phyloP scores from a whole-genome alignment of 1,140 invertebrate species.

The Cryptotermes secundus region DNA sequence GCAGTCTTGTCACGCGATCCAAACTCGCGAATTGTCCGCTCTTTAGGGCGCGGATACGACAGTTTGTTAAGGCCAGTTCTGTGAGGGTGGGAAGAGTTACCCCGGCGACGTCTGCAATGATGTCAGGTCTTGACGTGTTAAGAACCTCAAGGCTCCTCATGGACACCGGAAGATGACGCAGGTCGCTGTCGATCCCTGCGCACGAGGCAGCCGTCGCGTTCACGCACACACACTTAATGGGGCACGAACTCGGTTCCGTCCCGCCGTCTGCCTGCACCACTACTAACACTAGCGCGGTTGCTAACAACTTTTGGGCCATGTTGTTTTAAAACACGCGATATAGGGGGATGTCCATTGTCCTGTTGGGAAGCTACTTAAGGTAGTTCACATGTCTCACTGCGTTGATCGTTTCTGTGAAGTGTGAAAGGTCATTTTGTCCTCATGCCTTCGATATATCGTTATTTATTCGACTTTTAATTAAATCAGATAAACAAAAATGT shows the following conservation, averaged over 20 bases:
- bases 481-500: background rate
- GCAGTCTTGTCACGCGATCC: constrained; percentile 51
- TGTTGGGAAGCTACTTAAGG: background rate
- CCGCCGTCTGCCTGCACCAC: background rate
- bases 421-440: background rate
- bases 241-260: background rate
- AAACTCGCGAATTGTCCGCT: constrained; percentile 52
- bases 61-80: constrained; percentile 44
- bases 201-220: background rate
- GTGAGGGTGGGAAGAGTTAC: constrained; percentile 38
- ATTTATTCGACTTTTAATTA: background rate
- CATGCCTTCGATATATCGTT: background rate
- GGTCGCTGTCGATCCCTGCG: background rate
- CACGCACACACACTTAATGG: background rate
- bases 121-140: background rate
- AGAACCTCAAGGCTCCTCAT: background rate
- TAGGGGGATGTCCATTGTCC: background rate
- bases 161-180: background rate
- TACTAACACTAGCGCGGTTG: background rate
- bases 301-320: background rate
- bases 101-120: constrained; percentile 32
- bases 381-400: background rate
- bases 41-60: constrained; percentile 43
- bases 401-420: background rate
- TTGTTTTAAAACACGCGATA: too few relatives aligned